Evolutionary conservation across 2,797 vertebrate species (phyloP), one percentile per base, ranked within the genome.

Genomic region (Sebastes oblongus): DNA sequence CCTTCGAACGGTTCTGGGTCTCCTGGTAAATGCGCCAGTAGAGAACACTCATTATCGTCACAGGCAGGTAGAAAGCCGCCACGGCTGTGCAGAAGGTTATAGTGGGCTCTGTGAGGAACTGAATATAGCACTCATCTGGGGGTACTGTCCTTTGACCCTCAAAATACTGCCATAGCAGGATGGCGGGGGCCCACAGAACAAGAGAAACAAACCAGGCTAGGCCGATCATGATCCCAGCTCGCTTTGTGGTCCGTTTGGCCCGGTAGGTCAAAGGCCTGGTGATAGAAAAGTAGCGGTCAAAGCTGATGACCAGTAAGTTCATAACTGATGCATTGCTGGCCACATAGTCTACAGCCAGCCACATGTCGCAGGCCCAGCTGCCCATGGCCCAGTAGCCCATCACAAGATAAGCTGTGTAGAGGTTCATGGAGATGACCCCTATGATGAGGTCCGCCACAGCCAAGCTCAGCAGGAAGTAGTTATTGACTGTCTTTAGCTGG

Each of bases 21-120:
- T 99, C 98, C 92, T 96, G 97, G 93, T 99, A 99, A 92, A 99
- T 99, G 73, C 97, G 97, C 98, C 98, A 99, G 65, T 99, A 99
- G 32, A 99, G 96, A 84, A 98, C 96, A 76, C 96, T 98, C 98
- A 99, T 99, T 90, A 99, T 99, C 54, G 97, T 98, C 86, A 99
- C 98, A 0, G 98, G 98, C 91, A 99, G 95, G 80, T 99, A 99
- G 92, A 99, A 99, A 88, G 98, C 98, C 5, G 97, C 98, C 70
- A 99, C 96, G 52, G 98, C 98, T 25, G 98, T 99, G 92, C 98
- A 97, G 84, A 98, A 98, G 30, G 98, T 99, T 78, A 98, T 98
- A 69, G 96, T 83, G 64, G 98, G 98, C 91, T 97, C 96, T 1
- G 74, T 94, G 66, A 99, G 95, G 91, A 99, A 99, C 91, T 98